Evolutionary conservation across 2,113 vertebrate genomes (phyloP).

Genomic region (Zingel zingel): DNA sequence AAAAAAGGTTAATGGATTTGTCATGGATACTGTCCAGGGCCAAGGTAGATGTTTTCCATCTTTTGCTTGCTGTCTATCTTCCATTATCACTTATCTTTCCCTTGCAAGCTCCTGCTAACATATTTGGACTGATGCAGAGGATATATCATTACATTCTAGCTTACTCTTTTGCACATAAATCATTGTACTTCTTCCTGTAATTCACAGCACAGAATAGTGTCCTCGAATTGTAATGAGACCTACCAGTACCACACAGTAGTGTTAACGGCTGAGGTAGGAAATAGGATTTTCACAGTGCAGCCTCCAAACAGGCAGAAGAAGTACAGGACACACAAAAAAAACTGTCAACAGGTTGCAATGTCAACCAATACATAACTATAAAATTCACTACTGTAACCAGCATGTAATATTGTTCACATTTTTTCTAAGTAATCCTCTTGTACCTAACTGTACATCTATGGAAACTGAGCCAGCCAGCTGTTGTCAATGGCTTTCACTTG

Average conservation of each 20-base stretch:
- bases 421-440: conserved; percentile 6
- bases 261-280: background rate
- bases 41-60: conserved; percentile 12
- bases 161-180: background rate
- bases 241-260: background rate
- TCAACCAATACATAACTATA: conserved; percentile 26
- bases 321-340: conserved; percentile 14
- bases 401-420: conserved; percentile 22
- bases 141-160: background rate
- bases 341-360: conserved; percentile 35
- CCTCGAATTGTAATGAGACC: background rate
- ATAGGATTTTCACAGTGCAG: conserved; percentile 15
- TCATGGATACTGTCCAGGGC: conserved; percentile 15
- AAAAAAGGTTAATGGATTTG: conserved; percentile 49
- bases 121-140: conserved; percentile 2
- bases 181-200: background rate
- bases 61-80: background rate
- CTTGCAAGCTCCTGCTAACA: conserved; percentile 19
- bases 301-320: conserved; percentile 9
- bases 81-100: conserved; percentile 13
- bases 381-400: conserved; percentile 18
- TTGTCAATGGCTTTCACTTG: conserved; percentile 24
- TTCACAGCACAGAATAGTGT: conserved; percentile 2
- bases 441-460: conserved; percentile 5
- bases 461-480: conserved; percentile 22